A percentile compares a stretch with the other conserved stretches of the same genome.
Evolutionary conservation across 2,113 vertebrate species (phyloP).

Genomic region (Daphoenositta chrysoptera): DNA sequence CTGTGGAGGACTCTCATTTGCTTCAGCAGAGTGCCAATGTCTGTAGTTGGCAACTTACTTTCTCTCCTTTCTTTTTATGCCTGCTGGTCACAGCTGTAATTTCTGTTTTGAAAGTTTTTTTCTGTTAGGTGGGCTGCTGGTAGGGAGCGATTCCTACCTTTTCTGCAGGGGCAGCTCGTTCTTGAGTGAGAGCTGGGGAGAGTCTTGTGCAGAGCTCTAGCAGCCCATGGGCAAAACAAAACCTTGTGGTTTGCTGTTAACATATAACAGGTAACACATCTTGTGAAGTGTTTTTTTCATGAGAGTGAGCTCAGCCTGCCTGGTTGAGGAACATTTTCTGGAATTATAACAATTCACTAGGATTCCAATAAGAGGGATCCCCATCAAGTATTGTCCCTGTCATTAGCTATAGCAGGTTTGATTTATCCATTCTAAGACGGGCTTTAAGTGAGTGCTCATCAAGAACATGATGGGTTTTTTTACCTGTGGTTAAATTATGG

Average conservation of each 20-base stretch:
- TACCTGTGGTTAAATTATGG: not conserved
- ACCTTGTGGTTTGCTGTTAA: not conserved
- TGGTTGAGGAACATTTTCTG: not conserved
- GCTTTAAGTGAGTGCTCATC: not conserved
- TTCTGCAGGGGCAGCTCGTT: not conserved
- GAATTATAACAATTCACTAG: not conserved
- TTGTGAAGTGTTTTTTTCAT: not conserved
- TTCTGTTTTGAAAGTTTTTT: not conserved
- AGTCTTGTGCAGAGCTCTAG: not conserved
- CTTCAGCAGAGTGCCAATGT: not conserved
- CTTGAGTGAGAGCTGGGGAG: not conserved
- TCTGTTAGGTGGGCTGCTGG: not conserved
- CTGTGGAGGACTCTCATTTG: accelerated
- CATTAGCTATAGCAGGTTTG: not conserved
- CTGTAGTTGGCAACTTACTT: not conserved
- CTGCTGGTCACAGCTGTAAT: not conserved
- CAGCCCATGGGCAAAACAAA: not conserved
- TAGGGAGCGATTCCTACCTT: not conserved
- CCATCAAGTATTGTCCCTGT: not conserved
- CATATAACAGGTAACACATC: not conserved
- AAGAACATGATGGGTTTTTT: not conserved
- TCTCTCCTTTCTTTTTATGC: not conserved
- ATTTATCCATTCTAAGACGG: not conserved
- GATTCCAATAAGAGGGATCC: not conserved
- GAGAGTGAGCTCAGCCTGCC: not conserved